These are phyloP conservation scores for Acanthoscelides obtectus DNA, from an alignment of 2,888 invertebrate genomes.

Conservation along the genomic window DNA sequence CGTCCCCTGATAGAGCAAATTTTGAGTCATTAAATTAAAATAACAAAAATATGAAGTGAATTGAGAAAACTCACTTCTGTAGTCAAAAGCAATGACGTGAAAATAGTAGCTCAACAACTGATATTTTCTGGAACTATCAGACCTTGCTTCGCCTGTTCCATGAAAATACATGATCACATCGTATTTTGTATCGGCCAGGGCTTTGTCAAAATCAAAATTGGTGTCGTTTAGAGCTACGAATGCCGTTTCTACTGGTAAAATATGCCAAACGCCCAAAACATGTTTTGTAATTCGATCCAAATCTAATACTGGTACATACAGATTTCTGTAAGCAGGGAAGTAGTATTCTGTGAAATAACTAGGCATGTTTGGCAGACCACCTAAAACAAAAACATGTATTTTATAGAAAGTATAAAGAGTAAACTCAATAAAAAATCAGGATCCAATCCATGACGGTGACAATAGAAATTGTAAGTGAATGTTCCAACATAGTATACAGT, in stretches of 20 bases:
- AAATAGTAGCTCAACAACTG: slow-evolving; percentile 58
- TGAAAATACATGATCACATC: slow-evolving; percentile 43
- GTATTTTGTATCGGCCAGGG: slow-evolving; percentile 48
- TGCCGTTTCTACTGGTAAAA: slow-evolving; percentile 63
- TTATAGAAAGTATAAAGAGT: neutral
- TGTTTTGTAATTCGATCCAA: slow-evolving; percentile 31
- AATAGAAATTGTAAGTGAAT: too few species aligned
- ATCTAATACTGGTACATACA: slow-evolving; percentile 53
- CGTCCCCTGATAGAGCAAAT: too few species aligned
- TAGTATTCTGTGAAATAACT: slow-evolving; percentile 44
- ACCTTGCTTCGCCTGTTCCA: slow-evolving; percentile 42
- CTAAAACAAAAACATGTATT: slow-evolving; percentile 20
- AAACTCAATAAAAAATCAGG: too few species aligned
- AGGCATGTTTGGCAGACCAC: slow-evolving; percentile 26
- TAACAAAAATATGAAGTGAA: neutral
- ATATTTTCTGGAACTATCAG: slow-evolving; percentile 60
- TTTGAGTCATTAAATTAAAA: too few species aligned
- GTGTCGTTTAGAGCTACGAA: slow-evolving; percentile 48
- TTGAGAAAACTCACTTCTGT: slow-evolving; percentile 35
- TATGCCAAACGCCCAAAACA: slow-evolving; percentile 67
- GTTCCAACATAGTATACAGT: neutral
- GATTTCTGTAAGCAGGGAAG: slow-evolving; percentile 60
- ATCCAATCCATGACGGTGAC: too few species aligned
- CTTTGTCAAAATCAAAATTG: slow-evolving; percentile 51
- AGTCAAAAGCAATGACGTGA: slow-evolving; percentile 44